Evolutionary conservation across 2,888 invertebrate genomes (phyloP).

Genomic region (Heliconius ethilla): DNA sequence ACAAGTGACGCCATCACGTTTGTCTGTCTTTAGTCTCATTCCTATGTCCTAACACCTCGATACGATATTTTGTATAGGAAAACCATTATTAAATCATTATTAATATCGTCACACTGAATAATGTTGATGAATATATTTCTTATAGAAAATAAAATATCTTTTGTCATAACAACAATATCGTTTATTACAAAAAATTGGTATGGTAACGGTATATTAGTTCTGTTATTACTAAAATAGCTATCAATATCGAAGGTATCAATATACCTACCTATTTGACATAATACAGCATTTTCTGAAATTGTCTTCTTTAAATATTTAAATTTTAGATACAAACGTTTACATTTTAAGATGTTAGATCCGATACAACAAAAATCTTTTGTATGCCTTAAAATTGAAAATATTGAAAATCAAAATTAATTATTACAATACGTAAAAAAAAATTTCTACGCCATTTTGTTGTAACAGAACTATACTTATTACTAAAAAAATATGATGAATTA

Average conservation of each 20-base stretch:
- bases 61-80: slow-evolving; percentile 1
- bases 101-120: background rate
- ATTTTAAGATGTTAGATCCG: background rate
- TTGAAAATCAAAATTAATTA: no score
- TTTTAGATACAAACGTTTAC: background rate
- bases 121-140: background rate
- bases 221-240: slow-evolving; percentile 3
- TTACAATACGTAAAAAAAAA: background rate
- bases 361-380: background rate
- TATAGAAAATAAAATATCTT: background rate
- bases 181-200: background rate
- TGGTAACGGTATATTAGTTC: background rate
- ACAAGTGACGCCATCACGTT: slow-evolving; percentile 27
- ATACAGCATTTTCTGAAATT: no score
- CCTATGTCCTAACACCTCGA: background rate
- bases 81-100: background rate
- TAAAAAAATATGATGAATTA: background rate
- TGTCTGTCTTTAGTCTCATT: slow-evolving; percentile 10
- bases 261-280: background rate
- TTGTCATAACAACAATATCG: background rate
- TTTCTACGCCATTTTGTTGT: background rate
- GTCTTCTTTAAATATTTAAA: background rate
- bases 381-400: no score
- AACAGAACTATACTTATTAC: background rate
- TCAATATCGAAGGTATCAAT: background rate